phyloP scores from a whole-genome alignment of 2,888 invertebrate species.

The Vannuccia rotundouncinata region DNA sequence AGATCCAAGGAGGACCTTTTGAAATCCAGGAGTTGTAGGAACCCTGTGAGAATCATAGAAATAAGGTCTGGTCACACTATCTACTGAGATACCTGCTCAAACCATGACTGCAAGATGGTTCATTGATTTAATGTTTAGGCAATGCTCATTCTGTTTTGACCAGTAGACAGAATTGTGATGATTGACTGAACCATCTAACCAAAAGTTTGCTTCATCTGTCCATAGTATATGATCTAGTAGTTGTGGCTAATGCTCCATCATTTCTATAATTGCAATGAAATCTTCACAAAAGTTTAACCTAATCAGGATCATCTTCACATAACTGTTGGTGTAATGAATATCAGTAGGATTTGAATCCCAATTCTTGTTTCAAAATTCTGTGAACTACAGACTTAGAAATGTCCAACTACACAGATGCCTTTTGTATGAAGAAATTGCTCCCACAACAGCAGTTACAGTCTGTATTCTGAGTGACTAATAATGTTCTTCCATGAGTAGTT shows the following conservation, averaged over 20 bases:
- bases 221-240: conserved; percentile 5
- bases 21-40: not conserved
- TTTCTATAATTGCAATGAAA: conserved; percentile 5
- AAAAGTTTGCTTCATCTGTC: conserved; percentile 8
- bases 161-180: conserved; percentile 28
- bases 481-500: not conserved
- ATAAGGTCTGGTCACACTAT: conserved; percentile 19
- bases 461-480: conserved; percentile 8
- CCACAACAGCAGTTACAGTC: not conserved
- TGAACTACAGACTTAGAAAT: conserved; percentile 31
- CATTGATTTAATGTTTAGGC: conserved; percentile 5
- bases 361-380: conserved; percentile 22
- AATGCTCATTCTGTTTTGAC: conserved; percentile 25
- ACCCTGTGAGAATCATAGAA: conserved; percentile 5
- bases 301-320: conserved; percentile 24
- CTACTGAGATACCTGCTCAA: conserved; percentile 28
- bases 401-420: conserved; percentile 7
- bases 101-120: not conserved
- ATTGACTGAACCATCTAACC: conserved; percentile 19
- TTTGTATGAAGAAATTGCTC: not conserved
- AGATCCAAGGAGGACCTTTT: no score
- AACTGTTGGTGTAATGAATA: conserved; percentile 24
- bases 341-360: conserved; percentile 17
- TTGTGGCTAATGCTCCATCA: conserved; percentile 22
- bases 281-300: conserved; percentile 19